A percentile compares a stretch with the other conserved stretches of the same genome.
Evolutionary conservation across 2,113 vertebrate genomes (phyloP).

Genomic region (Trematocara nigrifrons): DNA sequence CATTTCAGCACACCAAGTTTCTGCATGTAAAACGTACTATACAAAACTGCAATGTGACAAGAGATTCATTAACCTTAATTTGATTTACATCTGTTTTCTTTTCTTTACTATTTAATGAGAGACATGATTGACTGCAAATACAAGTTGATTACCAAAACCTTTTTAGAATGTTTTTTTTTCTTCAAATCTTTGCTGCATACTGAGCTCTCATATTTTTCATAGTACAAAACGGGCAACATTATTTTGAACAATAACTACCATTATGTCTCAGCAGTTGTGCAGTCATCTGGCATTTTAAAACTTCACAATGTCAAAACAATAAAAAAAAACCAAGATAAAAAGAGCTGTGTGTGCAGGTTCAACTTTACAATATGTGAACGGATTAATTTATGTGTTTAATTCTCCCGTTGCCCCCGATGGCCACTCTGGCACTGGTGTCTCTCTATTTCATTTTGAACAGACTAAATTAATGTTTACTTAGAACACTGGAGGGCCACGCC

Average conservation of each 20-base stretch:
- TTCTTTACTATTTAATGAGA: background rate
- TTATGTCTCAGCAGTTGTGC: background rate
- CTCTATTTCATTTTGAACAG: background rate
- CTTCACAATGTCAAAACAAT: background rate
- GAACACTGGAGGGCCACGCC: background rate
- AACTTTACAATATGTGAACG: background rate
- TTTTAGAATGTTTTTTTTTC: background rate
- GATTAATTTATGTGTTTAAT: background rate
- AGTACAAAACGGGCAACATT: background rate
- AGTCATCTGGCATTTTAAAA: background rate
- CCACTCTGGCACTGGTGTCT: background rate
- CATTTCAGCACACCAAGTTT: background rate
- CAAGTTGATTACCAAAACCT: background rate
- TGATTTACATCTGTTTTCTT: background rate
- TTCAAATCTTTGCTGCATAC: background rate
- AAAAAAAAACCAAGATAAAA: background rate
- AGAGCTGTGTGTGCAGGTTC: background rate
- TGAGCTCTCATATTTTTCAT: background rate
- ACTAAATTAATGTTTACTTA: background rate
- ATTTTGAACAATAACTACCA: background rate
- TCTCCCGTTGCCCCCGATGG: background rate
- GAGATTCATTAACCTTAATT: background rate
- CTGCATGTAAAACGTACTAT: background rate
- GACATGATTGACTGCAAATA: background rate
- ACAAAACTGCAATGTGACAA: background rate